Base-by-base conservation (phyloP, 2,888 invertebrate species). In the Eretmocerus hayati region DNA sequence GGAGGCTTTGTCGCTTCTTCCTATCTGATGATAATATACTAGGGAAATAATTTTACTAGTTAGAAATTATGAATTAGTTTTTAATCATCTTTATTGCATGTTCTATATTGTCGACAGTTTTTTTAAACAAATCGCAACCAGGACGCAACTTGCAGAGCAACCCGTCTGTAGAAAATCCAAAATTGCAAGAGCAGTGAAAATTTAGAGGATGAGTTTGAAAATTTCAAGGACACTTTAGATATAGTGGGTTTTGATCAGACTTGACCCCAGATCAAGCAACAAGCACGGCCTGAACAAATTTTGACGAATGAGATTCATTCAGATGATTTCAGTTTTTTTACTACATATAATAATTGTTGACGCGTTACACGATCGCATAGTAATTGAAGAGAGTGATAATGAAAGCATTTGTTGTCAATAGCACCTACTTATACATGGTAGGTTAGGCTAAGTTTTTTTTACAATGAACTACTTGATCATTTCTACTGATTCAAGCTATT, bases 21-120 rank as follows among this genome's bases (percentile, higher is more conserved):
- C n/a, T n/a, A n/a, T n/a, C n/a, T n/a, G n/a, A n/a, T n/a, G n/a
- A n/a, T n/a, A n/a, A n/a, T n/a, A n/a, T n/a, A n/a, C n/a, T n/a
- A n/a, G n/a, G n/a, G n/a, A n/a, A n/a, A n/a, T n/a, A n/a, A n/a
- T n/a, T n/a, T n/a, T n/a, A n/a, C n/a, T n/a, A n/a, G n/a, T n/a
- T n/a, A n/a, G n/a, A n/a, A n/a, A n/a, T n/a, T n/a, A n/a, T n/a
- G n/a, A n/a, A n/a, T n/a, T 11, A 26, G 26, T 26, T 26, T 50
- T 50, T 58, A 58, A 62, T 62, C 62, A 63, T 61, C 60, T 62
- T 62, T 63, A 62, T 50, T 66, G 63, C 64, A 62, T 66, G 64
- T 67, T 67, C 65, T 66, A 59, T 65, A 66, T 66, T 66, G 63
- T 63, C 63, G 66, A 67, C 66, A 67, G 67, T 67, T 66, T 67